Evolutionary conservation across 53 echinoderm and acorn worm genomes (phyloP), one percentile per base, ranked within the genome.

Genomic region (Hippasteria phrygiana): DNA sequence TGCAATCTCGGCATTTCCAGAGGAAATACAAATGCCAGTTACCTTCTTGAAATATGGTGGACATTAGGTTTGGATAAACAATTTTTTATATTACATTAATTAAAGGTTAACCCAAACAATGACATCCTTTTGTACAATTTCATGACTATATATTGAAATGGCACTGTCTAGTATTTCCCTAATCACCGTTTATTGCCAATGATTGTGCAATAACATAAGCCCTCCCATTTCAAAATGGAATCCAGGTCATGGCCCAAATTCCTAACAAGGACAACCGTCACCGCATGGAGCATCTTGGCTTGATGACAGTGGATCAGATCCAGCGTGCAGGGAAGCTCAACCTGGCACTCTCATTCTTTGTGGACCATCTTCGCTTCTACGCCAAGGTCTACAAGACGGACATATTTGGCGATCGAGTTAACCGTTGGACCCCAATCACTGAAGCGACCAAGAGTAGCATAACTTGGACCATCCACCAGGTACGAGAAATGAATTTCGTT

Each of bases 291-390:
- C 92, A 92, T 75, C 80, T 80, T 35, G 92, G 92, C 2, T 55
- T 92, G 9, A 92, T 62, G 56, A 84, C 86, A 0, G 84, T 89
- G 41, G 93, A 92, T 1, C 89, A 92, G 46, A 92, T 89, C 32
- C 51, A 53, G 43, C 85, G 86, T 34, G 85, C 89, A 17, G 93
- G 77, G 14, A 70, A 92, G 69, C 20, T 92, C 29, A 85, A 90
- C 46, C 50, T 89, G 27, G 84, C 67, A 6, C 63, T 89, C 17
- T 92, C 93, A 24, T 92, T 92, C 88, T 92, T 92, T 16, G 92
- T 92, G 22, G 92, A 92, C 43, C 92, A 92, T 31, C 88, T 92
- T 14, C 90, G 92, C 29, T 92, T 90, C 76, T 92, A 92, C 74
- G 92, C 48, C 37, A 39, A 73, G 34, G 85, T 89, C 40, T 92